phyloP scores from a whole-genome alignment of 37 sponge, comb jelly and placozoan genomes.

The Axinella damicornis region DNA sequence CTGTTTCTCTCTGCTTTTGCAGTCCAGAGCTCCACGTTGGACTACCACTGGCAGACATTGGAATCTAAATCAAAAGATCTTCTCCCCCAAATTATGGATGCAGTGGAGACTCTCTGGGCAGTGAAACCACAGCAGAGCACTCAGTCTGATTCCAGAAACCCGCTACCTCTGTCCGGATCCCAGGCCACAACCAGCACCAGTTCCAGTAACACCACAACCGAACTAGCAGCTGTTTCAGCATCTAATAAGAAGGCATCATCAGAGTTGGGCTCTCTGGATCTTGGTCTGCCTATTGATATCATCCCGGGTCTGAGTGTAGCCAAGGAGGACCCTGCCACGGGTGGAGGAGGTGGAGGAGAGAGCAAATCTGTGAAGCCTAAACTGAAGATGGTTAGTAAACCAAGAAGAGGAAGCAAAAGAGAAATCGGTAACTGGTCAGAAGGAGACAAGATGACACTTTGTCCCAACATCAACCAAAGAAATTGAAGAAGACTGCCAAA shows the following conservation, averaged over 20 bases:
- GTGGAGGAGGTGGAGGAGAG: neutral
- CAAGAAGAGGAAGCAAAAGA: neutral
- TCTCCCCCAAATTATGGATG: slow-evolving; percentile 51
- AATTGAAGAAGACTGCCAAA: neutral
- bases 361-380: neutral
- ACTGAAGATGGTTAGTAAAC: neutral
- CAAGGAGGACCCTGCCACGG: slow-evolving; percentile 8
- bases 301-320: slow-evolving; percentile 32
- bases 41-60: too few species aligned
- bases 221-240: too few species aligned
- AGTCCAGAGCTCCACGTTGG: slow-evolving; percentile 57
- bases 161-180: neutral
- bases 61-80: slow-evolving; percentile 55
- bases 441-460: neutral
- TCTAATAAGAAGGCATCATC: too few species aligned
- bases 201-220: neutral
- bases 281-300: slow-evolving; percentile 46
- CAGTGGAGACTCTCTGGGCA: slow-evolving; percentile 17
- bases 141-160: neutral
- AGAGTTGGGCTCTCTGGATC: neutral
- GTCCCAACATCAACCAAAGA: too few species aligned
- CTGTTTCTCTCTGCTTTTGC: too few species aligned
- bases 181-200: neutral
- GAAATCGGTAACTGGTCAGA: neutral
- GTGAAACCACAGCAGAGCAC: neutral